These are phyloP conservation scores for Acrocephalus arundinaceus DNA, from an alignment of 2,113 vertebrate genomes.

Conservation along the genomic window DNA sequence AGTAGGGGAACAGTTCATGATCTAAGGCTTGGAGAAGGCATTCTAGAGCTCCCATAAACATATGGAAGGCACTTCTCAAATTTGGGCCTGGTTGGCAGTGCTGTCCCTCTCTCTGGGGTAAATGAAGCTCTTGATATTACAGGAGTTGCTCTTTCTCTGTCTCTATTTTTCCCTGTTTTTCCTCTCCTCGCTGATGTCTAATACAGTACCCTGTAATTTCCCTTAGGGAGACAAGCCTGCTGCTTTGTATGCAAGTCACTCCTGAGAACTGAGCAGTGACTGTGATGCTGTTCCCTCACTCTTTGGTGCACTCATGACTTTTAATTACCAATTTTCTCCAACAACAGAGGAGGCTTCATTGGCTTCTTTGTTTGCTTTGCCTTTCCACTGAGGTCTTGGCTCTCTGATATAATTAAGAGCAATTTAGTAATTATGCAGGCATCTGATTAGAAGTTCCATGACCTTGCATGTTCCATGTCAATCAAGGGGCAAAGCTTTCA, in stretches of 20 bases:
- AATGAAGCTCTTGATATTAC: not conserved
- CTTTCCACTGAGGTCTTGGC: conserved; percentile 40
- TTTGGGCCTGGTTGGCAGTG: not conserved
- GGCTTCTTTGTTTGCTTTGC: conserved; percentile 65
- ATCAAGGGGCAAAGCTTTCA: conserved; percentile 47
- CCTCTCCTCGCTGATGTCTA: not conserved
- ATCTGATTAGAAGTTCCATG: conserved; percentile 50
- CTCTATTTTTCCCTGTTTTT: not conserved
- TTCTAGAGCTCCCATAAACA: not conserved
- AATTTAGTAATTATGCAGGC: conserved; percentile 59
- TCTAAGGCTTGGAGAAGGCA: not conserved
- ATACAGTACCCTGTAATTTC: conserved; percentile 16
- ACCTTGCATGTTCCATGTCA: conserved; percentile 39
- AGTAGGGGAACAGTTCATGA: not conserved
- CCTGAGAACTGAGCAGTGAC: not conserved
- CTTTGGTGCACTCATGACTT: conserved; percentile 64
- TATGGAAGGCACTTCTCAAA: not conserved
- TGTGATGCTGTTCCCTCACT: conserved; percentile 36
- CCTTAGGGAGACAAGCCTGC: not conserved
- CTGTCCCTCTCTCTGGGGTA: not conserved
- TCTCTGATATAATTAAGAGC: conserved; percentile 58
- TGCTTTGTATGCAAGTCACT: conserved; percentile 56
- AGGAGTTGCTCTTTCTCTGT: not conserved
- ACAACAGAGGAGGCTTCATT: conserved; percentile 44
- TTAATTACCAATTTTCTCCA: conserved; percentile 69